Percentiles rank a stretch among this genome's conserved stretches.
phyloP scores from a whole-genome alignment of 2,797 vertebrate species.

The Euthynnus affinis region DNA sequence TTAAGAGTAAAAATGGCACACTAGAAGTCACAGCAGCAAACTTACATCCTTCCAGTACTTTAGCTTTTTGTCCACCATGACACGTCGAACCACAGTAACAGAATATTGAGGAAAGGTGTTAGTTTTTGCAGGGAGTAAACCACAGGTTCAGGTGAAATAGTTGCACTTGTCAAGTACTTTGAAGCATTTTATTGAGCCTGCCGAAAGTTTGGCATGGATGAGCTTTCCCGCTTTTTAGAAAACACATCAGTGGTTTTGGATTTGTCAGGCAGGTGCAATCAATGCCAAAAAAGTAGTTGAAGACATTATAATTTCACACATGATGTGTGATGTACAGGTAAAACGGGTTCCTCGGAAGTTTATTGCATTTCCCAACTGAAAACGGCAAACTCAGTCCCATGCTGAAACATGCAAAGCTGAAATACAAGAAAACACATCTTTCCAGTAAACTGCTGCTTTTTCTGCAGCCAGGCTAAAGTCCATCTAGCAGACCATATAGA shows the following conservation, averaged over 20 bases:
- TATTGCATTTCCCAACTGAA: constrained; percentile 21
- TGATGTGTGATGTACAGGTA: constrained; percentile 8
- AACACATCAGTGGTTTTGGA: background rate
- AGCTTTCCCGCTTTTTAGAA: background rate
- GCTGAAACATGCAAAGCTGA: constrained; percentile 60
- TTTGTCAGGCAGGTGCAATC: constrained; percentile 41
- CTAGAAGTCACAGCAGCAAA: constrained; percentile 78
- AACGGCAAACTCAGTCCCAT: constrained; percentile 31
- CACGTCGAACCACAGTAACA: constrained; percentile 86
- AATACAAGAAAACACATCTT: constrained; percentile 6
- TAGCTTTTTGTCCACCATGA: constrained; percentile 94
- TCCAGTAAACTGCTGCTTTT: background rate
- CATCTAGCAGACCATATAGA: background rate
- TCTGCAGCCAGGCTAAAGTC: no score
- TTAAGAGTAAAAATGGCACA: constrained; percentile 60
- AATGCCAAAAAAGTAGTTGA: constrained; percentile 63
- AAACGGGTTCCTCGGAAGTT: constrained; percentile 1
- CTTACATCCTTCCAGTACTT: constrained; percentile 99
- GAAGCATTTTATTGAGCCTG: constrained; percentile 45
- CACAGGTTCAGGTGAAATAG: constrained; percentile 55
- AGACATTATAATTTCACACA: constrained; percentile 29
- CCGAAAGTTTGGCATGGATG: background rate
- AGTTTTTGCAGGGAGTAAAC: constrained; percentile 76
- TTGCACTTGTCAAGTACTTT: constrained; percentile 53
- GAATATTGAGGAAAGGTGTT: constrained; percentile 93